phyloP scores from a whole-genome alignment of 2,797 vertebrate species.

The Crypturellus tataupa region DNA sequence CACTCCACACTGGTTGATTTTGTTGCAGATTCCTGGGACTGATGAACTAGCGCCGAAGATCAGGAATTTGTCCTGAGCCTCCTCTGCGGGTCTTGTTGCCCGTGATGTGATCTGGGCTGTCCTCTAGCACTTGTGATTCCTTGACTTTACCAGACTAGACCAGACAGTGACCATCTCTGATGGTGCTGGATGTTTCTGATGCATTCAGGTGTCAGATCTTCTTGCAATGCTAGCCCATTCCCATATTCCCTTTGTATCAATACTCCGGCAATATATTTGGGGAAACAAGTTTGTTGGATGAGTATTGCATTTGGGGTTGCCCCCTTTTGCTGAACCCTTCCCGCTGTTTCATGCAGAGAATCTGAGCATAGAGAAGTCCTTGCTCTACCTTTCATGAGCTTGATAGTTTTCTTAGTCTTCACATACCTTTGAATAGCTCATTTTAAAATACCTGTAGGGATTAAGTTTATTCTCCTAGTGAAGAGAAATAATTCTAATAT shows the following conservation, averaged over 20 bases:
- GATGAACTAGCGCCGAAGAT: not conserved
- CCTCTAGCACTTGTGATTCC: not conserved
- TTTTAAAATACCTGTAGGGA: not conserved
- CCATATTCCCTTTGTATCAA: not conserved
- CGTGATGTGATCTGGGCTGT: not conserved
- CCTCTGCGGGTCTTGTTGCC: not conserved
- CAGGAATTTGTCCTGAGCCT: accelerated
- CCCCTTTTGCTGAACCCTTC: not conserved
- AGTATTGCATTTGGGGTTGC: not conserved
- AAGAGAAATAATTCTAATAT: not conserved
- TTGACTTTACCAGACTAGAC: not conserved
- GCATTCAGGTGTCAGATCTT: not conserved
- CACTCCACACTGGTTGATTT: not conserved
- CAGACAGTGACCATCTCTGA: not conserved
- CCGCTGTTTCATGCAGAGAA: not conserved
- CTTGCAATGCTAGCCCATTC: not conserved
- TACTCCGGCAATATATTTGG: not conserved
- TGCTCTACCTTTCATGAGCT: not conserved
- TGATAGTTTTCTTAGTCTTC: not conserved
- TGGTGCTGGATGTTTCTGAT: not conserved
- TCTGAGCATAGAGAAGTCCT: not conserved
- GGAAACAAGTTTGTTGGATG: not conserved
- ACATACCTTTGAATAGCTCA: accelerated
- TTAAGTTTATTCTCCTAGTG: not conserved
- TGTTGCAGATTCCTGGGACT: not conserved